phyloP scores from a whole-genome alignment of 2,113 vertebrate genomes.

The Progne subis region DNA sequence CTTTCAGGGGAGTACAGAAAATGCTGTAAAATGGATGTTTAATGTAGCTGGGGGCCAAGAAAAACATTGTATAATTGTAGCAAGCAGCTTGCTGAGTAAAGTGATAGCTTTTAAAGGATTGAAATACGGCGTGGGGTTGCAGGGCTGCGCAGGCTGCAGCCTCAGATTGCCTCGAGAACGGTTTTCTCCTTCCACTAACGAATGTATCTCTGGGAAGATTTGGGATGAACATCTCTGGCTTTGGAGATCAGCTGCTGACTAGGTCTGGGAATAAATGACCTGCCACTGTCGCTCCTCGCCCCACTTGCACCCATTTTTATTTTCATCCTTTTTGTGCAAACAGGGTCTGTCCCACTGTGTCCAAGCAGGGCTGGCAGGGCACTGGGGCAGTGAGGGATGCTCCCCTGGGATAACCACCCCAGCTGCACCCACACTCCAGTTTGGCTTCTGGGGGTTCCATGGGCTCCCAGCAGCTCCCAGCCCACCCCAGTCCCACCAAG shows the following conservation, averaged over 20 bases:
- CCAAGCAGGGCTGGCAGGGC: accelerated
- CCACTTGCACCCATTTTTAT: neutral
- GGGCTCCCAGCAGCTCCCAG: accelerated
- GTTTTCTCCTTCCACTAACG: conserved; percentile 70
- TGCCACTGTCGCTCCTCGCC: accelerated
- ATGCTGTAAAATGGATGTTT: conserved; percentile 77
- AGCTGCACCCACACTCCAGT: neutral
- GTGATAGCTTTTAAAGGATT: conserved; percentile 78
- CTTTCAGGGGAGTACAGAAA: conserved; percentile 72
- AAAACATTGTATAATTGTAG: conserved; percentile 81
- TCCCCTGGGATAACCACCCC: accelerated
- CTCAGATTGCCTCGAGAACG: conserved; percentile 67
- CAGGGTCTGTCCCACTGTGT: neutral
- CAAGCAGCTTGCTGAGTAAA: conserved; percentile 76
- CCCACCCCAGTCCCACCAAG: neutral
- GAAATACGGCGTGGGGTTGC: conserved; percentile 65
- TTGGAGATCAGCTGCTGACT: conserved; percentile 56
- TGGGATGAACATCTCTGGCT: conserved; percentile 47
- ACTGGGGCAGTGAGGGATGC: neutral
- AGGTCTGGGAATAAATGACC: neutral
- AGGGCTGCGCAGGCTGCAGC: conserved; percentile 56
- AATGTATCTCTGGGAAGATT: conserved; percentile 66
- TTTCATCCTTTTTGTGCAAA: neutral
- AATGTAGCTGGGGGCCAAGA: conserved; percentile 78
- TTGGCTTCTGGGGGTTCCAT: neutral